A percentile compares a stretch with the other conserved stretches of the same genome.
phyloP scores from a whole-genome alignment of 92 coral and sea anemone species.

The Diadumene lineata region DNA sequence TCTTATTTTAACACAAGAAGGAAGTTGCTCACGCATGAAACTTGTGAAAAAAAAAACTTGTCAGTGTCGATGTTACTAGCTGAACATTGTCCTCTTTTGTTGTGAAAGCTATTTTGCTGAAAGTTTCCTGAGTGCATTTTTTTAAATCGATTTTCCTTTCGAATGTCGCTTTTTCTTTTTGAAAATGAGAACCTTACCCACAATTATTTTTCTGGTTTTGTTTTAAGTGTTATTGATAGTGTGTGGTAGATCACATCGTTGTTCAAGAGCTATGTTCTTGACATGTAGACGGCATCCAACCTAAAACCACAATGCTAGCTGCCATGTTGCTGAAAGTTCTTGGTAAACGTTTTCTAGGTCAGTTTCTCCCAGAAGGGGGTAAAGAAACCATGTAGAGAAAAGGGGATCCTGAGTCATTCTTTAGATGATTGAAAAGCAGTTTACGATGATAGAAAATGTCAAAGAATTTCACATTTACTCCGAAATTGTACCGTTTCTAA shows the following conservation, averaged over 20 bases:
- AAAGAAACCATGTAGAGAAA: not conserved
- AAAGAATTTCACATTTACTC: not conserved
- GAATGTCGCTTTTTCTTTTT: not conserved
- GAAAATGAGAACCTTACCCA: not conserved
- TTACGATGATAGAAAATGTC: not conserved
- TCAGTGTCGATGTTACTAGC: too few relatives aligned
- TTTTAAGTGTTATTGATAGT: not conserved
- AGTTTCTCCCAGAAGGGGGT: not conserved
- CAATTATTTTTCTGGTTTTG: not conserved
- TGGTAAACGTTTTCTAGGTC: not conserved
- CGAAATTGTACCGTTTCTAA: not conserved
- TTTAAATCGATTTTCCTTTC: too few relatives aligned
- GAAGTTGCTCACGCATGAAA: too few relatives aligned
- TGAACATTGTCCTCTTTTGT: too few relatives aligned
- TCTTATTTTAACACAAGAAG: too few relatives aligned
- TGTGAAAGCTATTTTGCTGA: too few relatives aligned
- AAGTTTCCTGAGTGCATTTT: too few relatives aligned
- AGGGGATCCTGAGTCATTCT: slow-evolving; percentile 1
- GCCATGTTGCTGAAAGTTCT: not conserved
- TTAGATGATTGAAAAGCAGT: slow-evolving; percentile 8
- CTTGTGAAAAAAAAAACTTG: too few relatives aligned
- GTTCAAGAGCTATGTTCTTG: not conserved
- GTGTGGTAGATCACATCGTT: slow-evolving; percentile 12
- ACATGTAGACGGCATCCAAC: not conserved
- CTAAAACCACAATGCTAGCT: not conserved